Evolutionary conservation across 2,113 vertebrate genomes (phyloP).

Genomic region (Burhinus oedicnemus): DNA sequence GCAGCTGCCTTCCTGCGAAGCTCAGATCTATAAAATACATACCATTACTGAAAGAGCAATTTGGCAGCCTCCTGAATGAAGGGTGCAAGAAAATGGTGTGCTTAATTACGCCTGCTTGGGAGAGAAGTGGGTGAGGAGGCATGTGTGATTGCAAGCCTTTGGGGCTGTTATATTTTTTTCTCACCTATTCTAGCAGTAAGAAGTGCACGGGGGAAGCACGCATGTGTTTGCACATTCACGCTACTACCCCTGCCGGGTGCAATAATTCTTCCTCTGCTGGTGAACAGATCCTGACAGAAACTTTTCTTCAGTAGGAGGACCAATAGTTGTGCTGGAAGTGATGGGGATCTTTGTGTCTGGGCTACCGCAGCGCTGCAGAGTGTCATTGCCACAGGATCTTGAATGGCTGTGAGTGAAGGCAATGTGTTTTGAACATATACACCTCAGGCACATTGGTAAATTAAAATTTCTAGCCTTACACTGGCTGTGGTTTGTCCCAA

Average conservation of each 20-base stretch:
- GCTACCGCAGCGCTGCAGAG: not conserved
- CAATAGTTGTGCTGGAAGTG: not conserved
- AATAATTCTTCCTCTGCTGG: not conserved
- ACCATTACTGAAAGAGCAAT: not conserved
- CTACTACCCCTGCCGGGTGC: not conserved
- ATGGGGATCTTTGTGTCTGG: not conserved
- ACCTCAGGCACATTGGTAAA: not conserved
- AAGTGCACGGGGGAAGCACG: not conserved
- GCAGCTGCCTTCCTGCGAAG: not conserved
- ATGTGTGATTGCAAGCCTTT: not conserved
- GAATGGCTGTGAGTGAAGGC: not conserved
- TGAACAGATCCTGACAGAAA: not conserved
- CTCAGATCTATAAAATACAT: not conserved
- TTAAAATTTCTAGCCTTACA: not conserved
- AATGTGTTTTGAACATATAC: not conserved
- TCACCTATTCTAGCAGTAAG: not conserved
- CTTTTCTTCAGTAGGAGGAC: not conserved
- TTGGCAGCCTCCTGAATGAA: not conserved
- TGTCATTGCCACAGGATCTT: accelerated
- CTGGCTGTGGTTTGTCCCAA: not conserved
- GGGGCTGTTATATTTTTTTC: not conserved
- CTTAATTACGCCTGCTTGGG: not conserved
- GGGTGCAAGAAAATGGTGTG: not conserved
- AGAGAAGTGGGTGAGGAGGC: not conserved
- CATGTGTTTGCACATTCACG: accelerated